phyloP scores from a whole-genome alignment of 2,113 vertebrate genomes.

The Hippocampus mohnikei region DNA sequence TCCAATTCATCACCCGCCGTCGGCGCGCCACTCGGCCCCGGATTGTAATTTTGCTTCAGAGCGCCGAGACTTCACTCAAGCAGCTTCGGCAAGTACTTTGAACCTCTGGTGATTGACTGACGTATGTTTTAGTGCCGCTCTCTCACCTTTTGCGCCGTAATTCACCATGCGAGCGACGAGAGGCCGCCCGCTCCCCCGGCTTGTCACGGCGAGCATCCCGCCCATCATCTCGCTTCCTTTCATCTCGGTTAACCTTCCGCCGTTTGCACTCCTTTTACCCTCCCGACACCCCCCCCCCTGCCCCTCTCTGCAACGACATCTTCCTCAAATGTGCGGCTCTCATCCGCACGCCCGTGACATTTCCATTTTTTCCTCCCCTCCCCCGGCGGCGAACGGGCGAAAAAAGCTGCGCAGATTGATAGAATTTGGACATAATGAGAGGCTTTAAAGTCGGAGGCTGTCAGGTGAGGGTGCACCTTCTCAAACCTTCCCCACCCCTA shows the following conservation, averaged over 20 bases:
- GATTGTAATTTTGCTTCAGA: background rate
- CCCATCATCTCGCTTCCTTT: background rate
- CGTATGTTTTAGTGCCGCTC: slow-evolving; percentile 10
- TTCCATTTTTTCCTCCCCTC: slow-evolving; percentile 10
- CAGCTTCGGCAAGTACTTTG: slow-evolving; percentile 6
- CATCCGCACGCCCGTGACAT: slow-evolving; percentile 26
- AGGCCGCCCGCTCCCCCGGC: background rate
- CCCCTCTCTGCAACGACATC: slow-evolving; percentile 5
- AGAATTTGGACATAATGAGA: slow-evolving; percentile 56
- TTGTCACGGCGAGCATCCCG: background rate
- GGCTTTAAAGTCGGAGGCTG: slow-evolving; percentile 38
- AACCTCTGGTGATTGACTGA: slow-evolving; percentile 13
- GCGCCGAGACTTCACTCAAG: background rate
- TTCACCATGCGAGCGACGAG: background rate
- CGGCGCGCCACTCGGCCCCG: background rate
- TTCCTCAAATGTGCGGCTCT: slow-evolving; percentile 3
- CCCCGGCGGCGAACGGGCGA: background rate
- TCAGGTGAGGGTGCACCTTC: slow-evolving; percentile 59
- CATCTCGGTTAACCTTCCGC: background rate
- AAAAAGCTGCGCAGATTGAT: slow-evolving; percentile 40
- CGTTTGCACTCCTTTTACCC: background rate
- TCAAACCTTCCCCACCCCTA: slow-evolving; percentile 18
- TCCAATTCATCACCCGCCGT: background rate
- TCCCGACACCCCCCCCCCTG: too few relatives aligned
- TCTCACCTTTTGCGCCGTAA: background rate